Conservation (phyloP, 2,113 vertebrate genomes). For the Natator depressus region DNA sequence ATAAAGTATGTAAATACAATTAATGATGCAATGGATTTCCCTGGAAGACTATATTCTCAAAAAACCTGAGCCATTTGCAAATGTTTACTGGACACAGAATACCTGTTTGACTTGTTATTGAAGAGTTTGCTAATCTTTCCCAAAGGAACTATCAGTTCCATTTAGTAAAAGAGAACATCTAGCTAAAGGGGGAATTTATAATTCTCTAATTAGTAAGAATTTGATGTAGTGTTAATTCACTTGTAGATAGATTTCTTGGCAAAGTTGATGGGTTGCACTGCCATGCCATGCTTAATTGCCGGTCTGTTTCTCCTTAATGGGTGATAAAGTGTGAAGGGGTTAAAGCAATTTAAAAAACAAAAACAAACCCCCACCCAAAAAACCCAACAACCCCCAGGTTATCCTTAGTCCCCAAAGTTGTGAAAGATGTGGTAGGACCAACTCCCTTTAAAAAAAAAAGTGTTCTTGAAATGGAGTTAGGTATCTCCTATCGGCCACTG, state of each 20-base stretch:
- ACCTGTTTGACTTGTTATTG: constrained; percentile 6
- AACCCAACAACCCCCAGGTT: not conserved
- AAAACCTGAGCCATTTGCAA: not conserved
- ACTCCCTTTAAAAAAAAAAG: not conserved
- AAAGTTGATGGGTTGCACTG: constrained; percentile 2
- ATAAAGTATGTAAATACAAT: not conserved
- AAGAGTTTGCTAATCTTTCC: constrained; percentile 21
- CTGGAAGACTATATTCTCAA: not conserved
- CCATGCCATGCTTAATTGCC: constrained; percentile 40
- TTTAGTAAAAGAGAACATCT: constrained; percentile 44
- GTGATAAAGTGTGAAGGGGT: not conserved
- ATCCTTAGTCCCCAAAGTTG: not conserved
- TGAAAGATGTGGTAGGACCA: not conserved
- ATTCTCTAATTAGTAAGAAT: constrained; percentile 64
- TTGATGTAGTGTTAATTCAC: constrained; percentile 63
- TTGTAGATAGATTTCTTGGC: constrained; percentile 61
- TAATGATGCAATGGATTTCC: not conserved
- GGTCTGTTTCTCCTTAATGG: constrained; percentile 34
- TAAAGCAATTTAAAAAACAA: not conserved
- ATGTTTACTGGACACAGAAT: not conserved
- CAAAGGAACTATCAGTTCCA: constrained; percentile 42
- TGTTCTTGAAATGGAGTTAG: not conserved
- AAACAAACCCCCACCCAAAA: not conserved
- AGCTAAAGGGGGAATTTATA: constrained; percentile 50
- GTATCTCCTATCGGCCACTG: not conserved